Conservation (phyloP, 2,797 vertebrate genomes). For the Muscicapa comitata region DNA sequence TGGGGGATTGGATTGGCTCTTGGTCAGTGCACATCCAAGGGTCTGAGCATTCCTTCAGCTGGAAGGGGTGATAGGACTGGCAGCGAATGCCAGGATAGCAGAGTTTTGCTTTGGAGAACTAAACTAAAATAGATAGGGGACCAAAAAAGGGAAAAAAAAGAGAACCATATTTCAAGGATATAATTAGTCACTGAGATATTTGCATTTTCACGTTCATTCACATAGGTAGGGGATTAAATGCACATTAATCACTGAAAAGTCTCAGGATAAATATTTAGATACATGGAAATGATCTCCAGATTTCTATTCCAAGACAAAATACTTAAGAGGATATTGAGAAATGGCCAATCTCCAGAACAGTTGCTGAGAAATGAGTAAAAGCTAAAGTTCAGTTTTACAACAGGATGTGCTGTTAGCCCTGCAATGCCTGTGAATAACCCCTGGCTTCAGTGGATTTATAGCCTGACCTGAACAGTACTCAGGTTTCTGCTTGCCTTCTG, state of each 20-base stretch:
- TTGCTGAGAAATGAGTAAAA: not conserved
- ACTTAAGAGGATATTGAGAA: not conserved
- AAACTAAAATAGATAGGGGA: not conserved
- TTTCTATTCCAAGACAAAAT: constrained; percentile 9
- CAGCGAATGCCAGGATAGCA: not conserved
- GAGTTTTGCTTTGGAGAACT: not conserved
- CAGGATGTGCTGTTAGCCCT: not conserved
- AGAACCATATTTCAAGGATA: not conserved
- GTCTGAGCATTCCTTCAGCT: not conserved
- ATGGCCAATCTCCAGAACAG: not conserved
- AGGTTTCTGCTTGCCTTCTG: not conserved
- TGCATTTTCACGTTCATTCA: constrained; percentile 4
- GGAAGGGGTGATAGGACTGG: not conserved
- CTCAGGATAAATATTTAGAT: constrained; percentile 36
- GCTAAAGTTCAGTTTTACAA: constrained; percentile 3
- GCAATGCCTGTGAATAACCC: not conserved
- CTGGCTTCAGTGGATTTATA: constrained; percentile 2
- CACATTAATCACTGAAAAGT: not conserved
- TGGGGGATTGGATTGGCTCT: not conserved
- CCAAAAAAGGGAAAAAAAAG: not conserved
- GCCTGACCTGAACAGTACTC: not conserved
- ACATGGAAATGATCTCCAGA: not conserved
- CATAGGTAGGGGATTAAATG: constrained; percentile 2
- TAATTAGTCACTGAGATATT: not conserved
- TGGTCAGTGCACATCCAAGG: not conserved